These are phyloP conservation scores for Sphyrna mokarran DNA, from an alignment of 2,113 vertebrate species.

Conservation along the genomic window DNA sequence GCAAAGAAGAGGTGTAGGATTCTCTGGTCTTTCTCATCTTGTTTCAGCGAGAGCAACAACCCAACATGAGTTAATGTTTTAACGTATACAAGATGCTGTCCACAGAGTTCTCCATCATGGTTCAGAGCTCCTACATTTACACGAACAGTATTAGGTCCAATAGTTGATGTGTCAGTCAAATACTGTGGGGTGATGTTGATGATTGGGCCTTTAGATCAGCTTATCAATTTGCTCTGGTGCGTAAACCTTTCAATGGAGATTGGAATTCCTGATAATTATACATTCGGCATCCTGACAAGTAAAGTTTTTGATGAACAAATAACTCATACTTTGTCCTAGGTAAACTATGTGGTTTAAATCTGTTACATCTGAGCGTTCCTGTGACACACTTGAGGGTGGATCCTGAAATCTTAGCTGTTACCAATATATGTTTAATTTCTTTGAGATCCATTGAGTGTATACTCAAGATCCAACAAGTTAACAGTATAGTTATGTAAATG, in stretches of 20 bases:
- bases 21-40: background rate
- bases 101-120: background rate
- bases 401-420: background rate
- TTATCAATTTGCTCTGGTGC: background rate
- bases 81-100: background rate
- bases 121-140: background rate
- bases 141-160: background rate
- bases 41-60: background rate
- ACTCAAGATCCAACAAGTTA: background rate
- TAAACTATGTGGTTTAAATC: background rate
- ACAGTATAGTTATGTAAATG: background rate
- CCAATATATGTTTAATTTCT: background rate
- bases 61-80: background rate
- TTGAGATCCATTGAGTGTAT: background rate
- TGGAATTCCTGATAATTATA: background rate
- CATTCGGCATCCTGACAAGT: background rate
- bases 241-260: background rate
- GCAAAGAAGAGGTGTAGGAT: background rate
- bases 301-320: background rate
- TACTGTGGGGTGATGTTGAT: background rate
- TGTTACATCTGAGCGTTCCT: background rate
- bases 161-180: background rate
- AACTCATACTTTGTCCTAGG: background rate
- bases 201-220: background rate
- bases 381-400: background rate